Conservation (phyloP, 2,888 invertebrate species). For the Oscheius myriophilus region DNA sequence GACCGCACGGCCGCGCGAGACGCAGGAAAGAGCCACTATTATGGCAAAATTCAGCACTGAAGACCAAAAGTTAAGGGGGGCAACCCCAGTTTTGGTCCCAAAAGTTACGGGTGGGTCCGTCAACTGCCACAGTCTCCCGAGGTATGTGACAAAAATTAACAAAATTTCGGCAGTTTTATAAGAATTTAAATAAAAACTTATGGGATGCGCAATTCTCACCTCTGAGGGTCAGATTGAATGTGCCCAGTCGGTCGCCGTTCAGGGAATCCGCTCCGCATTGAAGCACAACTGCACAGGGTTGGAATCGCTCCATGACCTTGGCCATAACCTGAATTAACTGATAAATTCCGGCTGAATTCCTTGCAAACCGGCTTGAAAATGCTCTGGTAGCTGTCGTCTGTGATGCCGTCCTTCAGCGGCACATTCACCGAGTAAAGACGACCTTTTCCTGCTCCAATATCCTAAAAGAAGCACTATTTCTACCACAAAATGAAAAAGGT, state of each 20-base stretch:
- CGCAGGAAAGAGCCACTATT: too few relatives aligned
- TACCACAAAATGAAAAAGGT: constrained; percentile 72
- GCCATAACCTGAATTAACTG: constrained; percentile 70
- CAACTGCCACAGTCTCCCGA: too few relatives aligned
- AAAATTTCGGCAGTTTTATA: too few relatives aligned
- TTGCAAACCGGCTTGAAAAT: constrained; percentile 19
- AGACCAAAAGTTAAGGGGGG: too few relatives aligned
- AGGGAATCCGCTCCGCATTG: constrained; percentile 99
- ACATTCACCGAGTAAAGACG: constrained; percentile 99
- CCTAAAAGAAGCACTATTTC: constrained; percentile 74
- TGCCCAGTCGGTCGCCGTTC: constrained; percentile 93
- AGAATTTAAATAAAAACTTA: too few relatives aligned
- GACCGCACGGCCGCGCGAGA: too few relatives aligned
- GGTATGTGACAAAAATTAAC: too few relatives aligned
- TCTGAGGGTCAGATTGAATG: constrained; percentile 78
- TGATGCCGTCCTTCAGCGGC: constrained; percentile 96
- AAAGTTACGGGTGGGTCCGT: too few relatives aligned
- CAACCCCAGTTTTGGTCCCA: too few relatives aligned
- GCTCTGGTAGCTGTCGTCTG: constrained; percentile 91
- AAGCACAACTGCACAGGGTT: constrained; percentile 95
- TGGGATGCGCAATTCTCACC: too few relatives aligned
- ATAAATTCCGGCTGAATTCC: neutral
- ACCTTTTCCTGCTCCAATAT: too few relatives aligned
- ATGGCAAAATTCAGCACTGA: too few relatives aligned
- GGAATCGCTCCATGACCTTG: constrained; percentile 94